Percentiles rank a stretch among this genome's conserved stretches.
phyloP scores from a whole-genome alignment of 2,888 invertebrate species.

The Timandra comae region DNA sequence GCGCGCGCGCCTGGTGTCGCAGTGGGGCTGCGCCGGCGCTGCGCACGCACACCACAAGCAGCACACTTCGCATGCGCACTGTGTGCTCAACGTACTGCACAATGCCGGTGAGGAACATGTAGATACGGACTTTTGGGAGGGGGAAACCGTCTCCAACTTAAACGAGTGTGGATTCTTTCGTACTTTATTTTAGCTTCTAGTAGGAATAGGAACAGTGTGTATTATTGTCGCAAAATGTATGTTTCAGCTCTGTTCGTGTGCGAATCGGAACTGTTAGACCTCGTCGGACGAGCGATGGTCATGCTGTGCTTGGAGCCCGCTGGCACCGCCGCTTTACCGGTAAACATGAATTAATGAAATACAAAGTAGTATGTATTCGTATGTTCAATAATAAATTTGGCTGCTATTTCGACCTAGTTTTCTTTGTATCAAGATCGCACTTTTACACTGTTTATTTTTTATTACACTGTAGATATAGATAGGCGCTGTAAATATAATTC shows the following conservation, averaged over 20 bases:
- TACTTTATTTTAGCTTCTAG: neutral
- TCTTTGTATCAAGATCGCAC: neutral
- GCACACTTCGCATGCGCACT: constrained; percentile 23
- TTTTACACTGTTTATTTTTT: neutral
- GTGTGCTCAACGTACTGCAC: constrained; percentile 26
- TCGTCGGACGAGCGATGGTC: constrained; percentile 46
- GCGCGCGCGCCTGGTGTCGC: constrained; percentile 25
- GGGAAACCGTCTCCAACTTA: neutral
- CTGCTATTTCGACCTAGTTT: neutral
- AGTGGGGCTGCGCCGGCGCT: constrained; percentile 38
- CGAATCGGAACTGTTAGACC: constrained; percentile 39
- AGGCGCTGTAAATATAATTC: neutral
- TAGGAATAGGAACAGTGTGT: neutral
- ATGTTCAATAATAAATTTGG: neutral
- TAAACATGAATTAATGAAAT: too few relatives aligned
- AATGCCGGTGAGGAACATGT: constrained; percentile 27
- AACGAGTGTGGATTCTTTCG: neutral
- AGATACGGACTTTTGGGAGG: neutral
- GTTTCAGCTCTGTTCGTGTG: constrained; percentile 36
- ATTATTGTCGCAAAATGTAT: neutral
- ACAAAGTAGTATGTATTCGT: constrained; percentile 4
- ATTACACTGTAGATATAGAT: neutral
- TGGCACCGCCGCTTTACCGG: constrained; percentile 40
- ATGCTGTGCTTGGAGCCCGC: constrained; percentile 55
- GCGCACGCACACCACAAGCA: constrained; percentile 34